phyloP scores from a whole-genome alignment of 1,140 invertebrate species.

The Pteromalus puparum region DNA sequence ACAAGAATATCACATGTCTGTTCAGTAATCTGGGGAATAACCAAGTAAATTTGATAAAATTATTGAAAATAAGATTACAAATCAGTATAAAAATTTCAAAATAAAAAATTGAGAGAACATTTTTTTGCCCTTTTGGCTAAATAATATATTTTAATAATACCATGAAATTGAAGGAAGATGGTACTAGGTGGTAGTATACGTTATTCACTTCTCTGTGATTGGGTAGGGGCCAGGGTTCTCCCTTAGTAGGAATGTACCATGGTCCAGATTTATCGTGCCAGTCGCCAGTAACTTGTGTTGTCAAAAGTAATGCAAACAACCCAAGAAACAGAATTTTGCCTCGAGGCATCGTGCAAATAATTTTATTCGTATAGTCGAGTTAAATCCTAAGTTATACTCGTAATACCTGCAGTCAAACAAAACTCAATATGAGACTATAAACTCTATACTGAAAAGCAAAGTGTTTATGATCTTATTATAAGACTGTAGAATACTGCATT shows the following conservation, averaged over 20 bases:
- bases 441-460: too few species aligned
- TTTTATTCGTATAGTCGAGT: background rate
- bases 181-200: conserved; percentile 57
- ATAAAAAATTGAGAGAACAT: background rate
- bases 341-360: background rate
- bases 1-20: conserved; percentile 77
- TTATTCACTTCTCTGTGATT: conserved; percentile 37
- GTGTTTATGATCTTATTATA: too few species aligned
- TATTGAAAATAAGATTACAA: background rate
- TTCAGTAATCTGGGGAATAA: conserved; percentile 60
- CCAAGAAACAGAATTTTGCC: background rate
- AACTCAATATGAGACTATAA: background rate
- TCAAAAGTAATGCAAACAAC: background rate
- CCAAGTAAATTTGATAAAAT: background rate
- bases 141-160: conserved; percentile 45
- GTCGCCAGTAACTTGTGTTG: background rate
- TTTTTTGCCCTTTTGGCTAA: too few species aligned
- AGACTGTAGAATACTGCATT: too few species aligned
- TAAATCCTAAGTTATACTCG: background rate
- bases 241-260: conserved; percentile 67
- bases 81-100: background rate
- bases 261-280: conserved; percentile 63
- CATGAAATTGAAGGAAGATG: conserved; percentile 58
- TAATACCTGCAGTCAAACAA: background rate
- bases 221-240: conserved; percentile 72